Base-by-base conservation (phyloP, 2,888 invertebrate species). In the Pollenia griseotomentosa region DNA sequence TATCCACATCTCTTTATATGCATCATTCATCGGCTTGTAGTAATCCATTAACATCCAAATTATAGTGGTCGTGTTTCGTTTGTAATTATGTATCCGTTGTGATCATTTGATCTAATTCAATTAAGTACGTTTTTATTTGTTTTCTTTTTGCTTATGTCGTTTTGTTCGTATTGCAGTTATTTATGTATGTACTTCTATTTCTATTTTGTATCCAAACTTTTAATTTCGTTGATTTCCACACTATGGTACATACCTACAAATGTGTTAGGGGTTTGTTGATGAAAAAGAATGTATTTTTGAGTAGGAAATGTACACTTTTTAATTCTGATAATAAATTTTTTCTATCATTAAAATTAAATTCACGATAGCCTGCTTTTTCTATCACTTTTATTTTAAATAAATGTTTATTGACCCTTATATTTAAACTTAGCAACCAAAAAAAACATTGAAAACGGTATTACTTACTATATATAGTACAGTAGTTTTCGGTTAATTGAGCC, bases 231-330 rank as follows among this genome's bases (percentile, higher is more conserved):
- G 78, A 73, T 57, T 80, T 68, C 23, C 75, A 71, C 77, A 77
- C 79, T 82, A 44, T 79, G 61, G 23, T 61, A 70, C 42, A 40
- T 40, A 66, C 5, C 8, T 40, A 40, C 11, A 19, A 9, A 9
- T 55, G 33, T 77, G 61, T 75, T 88, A 89, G 89, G 90, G 86
- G 85, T 73, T 83, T 78, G 87, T 81, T 92, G 90, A 91, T 91
- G 92, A 91, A 90, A 89, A 91, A 91, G 86, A 92, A 91, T 92
- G 92, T 90, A 88, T 91, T 91, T 91, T 92, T 92, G 91, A 91
- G 92, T 92, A 91, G 91, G 91, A 91, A 91, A 91, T 91, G 82
- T 71, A 80, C 59, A 68, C 66, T 84, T 78, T 77, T 83, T 48
- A 57, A 83, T 73, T 78, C 51, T 73, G 51, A 84, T 57, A 74